Conservation (phyloP, 2,888 invertebrate species). For the Limenitis camilla region DNA sequence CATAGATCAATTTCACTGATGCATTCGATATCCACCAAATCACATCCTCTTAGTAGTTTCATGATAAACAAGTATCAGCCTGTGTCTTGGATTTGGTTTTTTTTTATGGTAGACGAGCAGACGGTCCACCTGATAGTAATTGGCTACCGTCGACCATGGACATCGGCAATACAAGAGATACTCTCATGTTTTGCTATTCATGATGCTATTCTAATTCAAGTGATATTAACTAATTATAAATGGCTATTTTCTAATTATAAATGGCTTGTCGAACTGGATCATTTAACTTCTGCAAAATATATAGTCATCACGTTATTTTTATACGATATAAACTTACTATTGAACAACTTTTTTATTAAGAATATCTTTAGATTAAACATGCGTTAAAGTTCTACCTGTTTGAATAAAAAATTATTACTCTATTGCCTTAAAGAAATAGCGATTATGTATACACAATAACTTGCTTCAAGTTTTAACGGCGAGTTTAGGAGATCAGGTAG, state of each 20-base stretch:
- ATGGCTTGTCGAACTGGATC: constrained; percentile 65
- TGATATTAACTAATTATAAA: no score
- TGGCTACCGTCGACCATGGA: no score
- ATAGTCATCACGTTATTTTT: no score
- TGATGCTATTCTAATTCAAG: no score
- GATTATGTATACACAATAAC: constrained; percentile 78
- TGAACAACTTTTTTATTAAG: not conserved
- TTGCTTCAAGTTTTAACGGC: constrained; percentile 75
- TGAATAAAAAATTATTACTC: no score
- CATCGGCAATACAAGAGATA: no score
- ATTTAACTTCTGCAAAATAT: constrained; percentile 51
- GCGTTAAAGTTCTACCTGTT: no score
- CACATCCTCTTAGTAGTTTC: constrained; percentile 78
- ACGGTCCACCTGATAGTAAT: no score
- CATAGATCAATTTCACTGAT: constrained; percentile 71
- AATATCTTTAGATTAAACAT: no score
- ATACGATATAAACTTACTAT: not conserved
- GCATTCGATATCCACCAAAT: constrained; percentile 73
- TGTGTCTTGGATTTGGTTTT: no score
- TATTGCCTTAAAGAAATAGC: constrained; percentile 76
- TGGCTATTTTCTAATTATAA: constrained; percentile 68
- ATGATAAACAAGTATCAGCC: constrained; percentile 71
- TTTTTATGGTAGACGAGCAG: no score
- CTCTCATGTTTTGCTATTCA: no score
- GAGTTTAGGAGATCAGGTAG: constrained; percentile 75